Evolutionary conservation across 2,888 invertebrate genomes (phyloP).

Genomic region (Andricus quercusramuli): DNA sequence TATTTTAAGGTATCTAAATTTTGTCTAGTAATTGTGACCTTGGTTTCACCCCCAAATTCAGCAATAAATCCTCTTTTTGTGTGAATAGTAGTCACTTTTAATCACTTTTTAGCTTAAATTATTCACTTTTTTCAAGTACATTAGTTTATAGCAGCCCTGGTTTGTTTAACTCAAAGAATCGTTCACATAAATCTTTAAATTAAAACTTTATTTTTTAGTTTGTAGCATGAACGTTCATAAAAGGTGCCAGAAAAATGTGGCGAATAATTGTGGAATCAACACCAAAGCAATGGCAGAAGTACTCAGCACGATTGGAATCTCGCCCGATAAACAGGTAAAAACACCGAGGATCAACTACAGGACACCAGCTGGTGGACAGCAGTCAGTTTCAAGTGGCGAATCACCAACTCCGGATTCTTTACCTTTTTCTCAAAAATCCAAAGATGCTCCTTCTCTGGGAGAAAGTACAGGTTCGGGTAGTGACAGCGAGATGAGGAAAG

Average conservation of each 20-base stretch:
- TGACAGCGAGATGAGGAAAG: conserved; percentile 79
- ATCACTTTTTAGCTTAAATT: no score
- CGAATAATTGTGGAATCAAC: conserved; percentile 99
- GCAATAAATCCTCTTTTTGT: no score
- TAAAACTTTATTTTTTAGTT: conserved; percentile 79
- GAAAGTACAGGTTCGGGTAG: conserved; percentile 51
- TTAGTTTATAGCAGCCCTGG: no score
- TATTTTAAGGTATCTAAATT: no score
- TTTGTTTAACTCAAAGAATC: background rate
- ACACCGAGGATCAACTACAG: conserved; percentile 70
- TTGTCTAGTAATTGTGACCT: no score
- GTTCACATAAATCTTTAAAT: conserved; percentile 23
- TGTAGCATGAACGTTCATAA: conserved; percentile 99
- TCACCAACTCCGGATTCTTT: conserved; percentile 23
- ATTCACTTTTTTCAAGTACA: no score
- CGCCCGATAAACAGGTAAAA: conserved; percentile 89
- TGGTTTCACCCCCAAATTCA: no score
- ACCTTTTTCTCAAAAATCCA: conserved; percentile 44
- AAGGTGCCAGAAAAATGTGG: conserved; percentile 99
- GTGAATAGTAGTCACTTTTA: no score
- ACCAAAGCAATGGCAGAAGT: conserved; percentile 97
- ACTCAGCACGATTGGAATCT: conserved; percentile 94
- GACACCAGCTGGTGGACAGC: conserved; percentile 45
- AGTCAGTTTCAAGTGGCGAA: conserved; percentile 40
- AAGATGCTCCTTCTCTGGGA: conserved; percentile 43